phyloP scores from a whole-genome alignment of 2,888 invertebrate species.

The Lumbricus terrestris region DNA sequence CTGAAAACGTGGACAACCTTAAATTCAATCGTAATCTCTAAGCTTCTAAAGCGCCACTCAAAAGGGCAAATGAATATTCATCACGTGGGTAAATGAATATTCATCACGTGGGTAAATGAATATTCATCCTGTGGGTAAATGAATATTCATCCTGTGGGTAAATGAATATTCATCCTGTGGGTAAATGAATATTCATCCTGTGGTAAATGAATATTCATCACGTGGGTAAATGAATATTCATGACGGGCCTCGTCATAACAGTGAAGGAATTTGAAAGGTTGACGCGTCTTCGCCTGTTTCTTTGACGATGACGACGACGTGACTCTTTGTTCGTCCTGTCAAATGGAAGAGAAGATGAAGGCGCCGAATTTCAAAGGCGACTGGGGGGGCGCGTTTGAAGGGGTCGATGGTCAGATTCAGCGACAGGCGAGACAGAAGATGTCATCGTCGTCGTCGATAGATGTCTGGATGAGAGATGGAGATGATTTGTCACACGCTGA shows the following conservation, averaged over 20 bases:
- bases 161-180: no score
- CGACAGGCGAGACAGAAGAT: neutral
- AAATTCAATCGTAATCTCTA: no score
- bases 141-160: no score
- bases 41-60: no score
- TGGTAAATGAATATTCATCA: neutral
- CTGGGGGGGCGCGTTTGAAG: no score
- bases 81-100: neutral
- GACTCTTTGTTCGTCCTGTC: neutral
- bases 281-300: no score
- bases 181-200: no score
- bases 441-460: neutral
- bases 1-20: no score
- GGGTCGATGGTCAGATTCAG: neutral
- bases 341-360: neutral
- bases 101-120: no score
- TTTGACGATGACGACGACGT: no score
- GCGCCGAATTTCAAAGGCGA: neutral
- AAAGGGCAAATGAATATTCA: slow-evolving; percentile 3
- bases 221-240: neutral
- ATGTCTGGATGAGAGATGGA: neutral
- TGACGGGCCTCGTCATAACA: neutral
- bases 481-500: neutral
- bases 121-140: no score
- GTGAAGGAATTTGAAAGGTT: no score